These are phyloP conservation scores for Scaptomyza cyrtandrae DNA, from an alignment of 2,888 invertebrate genomes.

Conservation along the genomic window DNA sequence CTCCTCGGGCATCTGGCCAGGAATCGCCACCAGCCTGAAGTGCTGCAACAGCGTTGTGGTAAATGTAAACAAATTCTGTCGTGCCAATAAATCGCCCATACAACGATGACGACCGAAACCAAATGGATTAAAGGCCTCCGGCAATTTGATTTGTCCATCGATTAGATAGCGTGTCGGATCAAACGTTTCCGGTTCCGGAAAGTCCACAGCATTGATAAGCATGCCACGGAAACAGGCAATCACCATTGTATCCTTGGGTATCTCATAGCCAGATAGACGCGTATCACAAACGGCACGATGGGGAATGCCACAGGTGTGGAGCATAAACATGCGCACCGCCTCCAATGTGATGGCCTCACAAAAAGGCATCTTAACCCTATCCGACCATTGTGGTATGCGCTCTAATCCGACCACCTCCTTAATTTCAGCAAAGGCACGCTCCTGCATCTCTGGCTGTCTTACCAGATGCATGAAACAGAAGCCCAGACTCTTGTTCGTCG, in stretches of 20 bases:
- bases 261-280: constrained; percentile 88
- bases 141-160: constrained; percentile 87
- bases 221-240: constrained; percentile 90
- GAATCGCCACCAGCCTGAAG: constrained; percentile 88
- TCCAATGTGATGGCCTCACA: constrained; percentile 92
- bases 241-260: constrained; percentile 94
- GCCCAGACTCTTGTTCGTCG: constrained; percentile 91
- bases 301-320: constrained; percentile 91
- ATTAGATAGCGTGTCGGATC: constrained; percentile 90
- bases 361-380: constrained; percentile 92
- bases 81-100: constrained; percentile 91
- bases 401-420: constrained; percentile 90
- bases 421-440: constrained; percentile 91
- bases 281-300: constrained; percentile 91
- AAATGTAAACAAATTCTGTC: constrained; percentile 92
- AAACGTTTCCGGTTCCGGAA: constrained; percentile 89
- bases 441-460: constrained; percentile 89
- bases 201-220: constrained; percentile 88
- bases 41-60: constrained; percentile 90
- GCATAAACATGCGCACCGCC: constrained; percentile 91
- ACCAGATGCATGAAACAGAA: constrained; percentile 91
- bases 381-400: constrained; percentile 88
- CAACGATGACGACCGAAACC: constrained; percentile 92
- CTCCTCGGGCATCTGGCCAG: constrained; percentile 88
- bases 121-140: constrained; percentile 91